Percentiles rank a stretch among this genome's conserved stretches.
These are phyloP conservation scores for Gonatopus flavifemur DNA, from an alignment of 1,140 invertebrate genomes.

Conservation along the genomic window DNA sequence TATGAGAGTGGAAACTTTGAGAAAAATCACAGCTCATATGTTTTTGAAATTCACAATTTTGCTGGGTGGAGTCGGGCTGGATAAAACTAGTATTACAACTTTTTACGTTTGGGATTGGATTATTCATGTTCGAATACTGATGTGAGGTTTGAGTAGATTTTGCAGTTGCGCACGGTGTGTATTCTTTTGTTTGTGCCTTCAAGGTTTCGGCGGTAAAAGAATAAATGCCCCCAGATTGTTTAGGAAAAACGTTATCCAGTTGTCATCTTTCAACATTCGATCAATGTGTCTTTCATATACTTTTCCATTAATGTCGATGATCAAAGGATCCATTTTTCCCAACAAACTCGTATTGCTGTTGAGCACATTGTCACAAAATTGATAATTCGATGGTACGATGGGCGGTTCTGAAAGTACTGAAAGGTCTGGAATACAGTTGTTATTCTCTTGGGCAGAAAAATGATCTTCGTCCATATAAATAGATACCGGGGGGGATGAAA, in stretches of 20 bases:
- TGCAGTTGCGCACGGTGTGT: too few relatives aligned
- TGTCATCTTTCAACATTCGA: background rate
- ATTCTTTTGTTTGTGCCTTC: background rate
- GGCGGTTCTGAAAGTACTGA: constrained; percentile 1
- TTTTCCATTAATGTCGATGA: constrained; percentile 10
- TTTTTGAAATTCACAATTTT: constrained; percentile 3
- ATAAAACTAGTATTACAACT: constrained; percentile 8
- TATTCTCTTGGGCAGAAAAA: constrained; percentile 11
- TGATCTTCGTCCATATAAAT: constrained; percentile 24
- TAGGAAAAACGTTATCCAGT: constrained; percentile 1
- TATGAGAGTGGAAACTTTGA: constrained; percentile 28
- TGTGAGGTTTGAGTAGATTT: background rate
- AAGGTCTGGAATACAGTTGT: too few relatives aligned
- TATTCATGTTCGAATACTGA: background rate
- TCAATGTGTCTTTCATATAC: constrained; percentile 5
- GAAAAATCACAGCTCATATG: constrained; percentile 14
- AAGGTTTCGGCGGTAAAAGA: constrained; percentile 14
- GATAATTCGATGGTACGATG: too few relatives aligned
- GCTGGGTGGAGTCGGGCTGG: background rate
- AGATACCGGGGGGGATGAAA: constrained; percentile 13
- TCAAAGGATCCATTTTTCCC: background rate
- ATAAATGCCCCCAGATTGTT: constrained; percentile 13
- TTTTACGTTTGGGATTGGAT: constrained; percentile 1
- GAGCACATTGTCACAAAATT: too few relatives aligned
- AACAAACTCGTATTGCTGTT: too few relatives aligned